phyloP scores from a whole-genome alignment of 1,140 invertebrate genomes.

The Maniola jurtina region DNA sequence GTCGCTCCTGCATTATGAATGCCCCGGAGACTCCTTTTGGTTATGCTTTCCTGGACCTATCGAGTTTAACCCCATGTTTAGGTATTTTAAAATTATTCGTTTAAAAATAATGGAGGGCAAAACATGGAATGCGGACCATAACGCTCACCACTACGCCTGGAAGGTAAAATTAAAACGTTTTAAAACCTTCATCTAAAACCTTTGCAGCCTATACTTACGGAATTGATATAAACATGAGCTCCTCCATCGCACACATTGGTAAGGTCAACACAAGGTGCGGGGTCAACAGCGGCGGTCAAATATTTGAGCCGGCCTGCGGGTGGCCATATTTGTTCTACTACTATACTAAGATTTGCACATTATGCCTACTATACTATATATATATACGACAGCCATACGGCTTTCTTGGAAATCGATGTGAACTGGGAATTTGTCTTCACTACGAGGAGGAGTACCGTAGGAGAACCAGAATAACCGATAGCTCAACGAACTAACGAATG shows the following conservation, averaged over 20 bases:
- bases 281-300: constrained; percentile 7
- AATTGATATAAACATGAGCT: not conserved
- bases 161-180: no score
- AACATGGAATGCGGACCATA: no score
- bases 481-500: no score
- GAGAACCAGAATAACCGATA: no score
- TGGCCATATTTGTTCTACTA: constrained; percentile 2
- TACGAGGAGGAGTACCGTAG: no score
- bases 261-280: constrained; percentile 4
- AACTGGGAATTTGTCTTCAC: no score
- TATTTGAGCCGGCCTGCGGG: constrained; percentile 8
- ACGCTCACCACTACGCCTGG: no score
- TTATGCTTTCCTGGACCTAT: constrained; percentile 31
- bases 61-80: not conserved
- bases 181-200: no score
- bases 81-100: no score
- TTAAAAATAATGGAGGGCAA: no score
- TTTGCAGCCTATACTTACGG: not conserved
- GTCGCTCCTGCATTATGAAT: constrained; percentile 63
- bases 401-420: no score
- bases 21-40: constrained; percentile 47
- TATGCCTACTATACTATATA: no score
- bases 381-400: not conserved
- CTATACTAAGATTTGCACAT: constrained; percentile 1
- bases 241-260: not conserved